Evolutionary conservation across 2,113 vertebrate species (phyloP).

Genomic region (Ramphastos sulfuratus): DNA sequence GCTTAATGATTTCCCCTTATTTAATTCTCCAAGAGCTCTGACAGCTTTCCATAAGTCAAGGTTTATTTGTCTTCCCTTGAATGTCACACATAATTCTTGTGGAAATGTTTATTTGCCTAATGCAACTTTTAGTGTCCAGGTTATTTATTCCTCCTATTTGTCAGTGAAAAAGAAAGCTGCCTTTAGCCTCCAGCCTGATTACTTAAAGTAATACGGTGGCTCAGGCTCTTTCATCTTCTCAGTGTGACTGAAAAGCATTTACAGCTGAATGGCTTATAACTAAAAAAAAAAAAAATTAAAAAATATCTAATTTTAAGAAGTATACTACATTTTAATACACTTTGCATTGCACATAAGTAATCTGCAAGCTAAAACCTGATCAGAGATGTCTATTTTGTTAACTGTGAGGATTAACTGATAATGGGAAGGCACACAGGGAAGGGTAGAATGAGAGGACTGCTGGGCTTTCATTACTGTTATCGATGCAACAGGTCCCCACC

Average conservation of each 20-base stretch:
- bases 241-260: constrained; percentile 19
- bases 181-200: constrained; percentile 69
- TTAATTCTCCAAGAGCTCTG: constrained; percentile 73
- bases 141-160: constrained; percentile 80
- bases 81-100: constrained; percentile 79
- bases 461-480: not conserved
- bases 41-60: constrained; percentile 76
- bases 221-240: constrained; percentile 52
- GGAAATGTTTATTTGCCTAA: constrained; percentile 85
- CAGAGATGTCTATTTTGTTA: constrained; percentile 19
- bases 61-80: constrained; percentile 79
- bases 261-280: constrained; percentile 19
- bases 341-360: not conserved
- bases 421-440: not conserved
- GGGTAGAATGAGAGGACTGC: not conserved
- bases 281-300: too few species aligned
- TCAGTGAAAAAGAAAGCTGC: constrained; percentile 71
- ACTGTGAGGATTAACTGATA: constrained; percentile 8
- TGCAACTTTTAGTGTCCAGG: constrained; percentile 78
- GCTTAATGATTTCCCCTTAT: constrained; percentile 71
- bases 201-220: constrained; percentile 57
- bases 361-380: constrained; percentile 16
- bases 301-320: constrained; percentile 41
- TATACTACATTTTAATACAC: not conserved
- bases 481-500: accelerated